phyloP scores from a whole-genome alignment of 2,888 invertebrate genomes.

The Erynnis tages region DNA sequence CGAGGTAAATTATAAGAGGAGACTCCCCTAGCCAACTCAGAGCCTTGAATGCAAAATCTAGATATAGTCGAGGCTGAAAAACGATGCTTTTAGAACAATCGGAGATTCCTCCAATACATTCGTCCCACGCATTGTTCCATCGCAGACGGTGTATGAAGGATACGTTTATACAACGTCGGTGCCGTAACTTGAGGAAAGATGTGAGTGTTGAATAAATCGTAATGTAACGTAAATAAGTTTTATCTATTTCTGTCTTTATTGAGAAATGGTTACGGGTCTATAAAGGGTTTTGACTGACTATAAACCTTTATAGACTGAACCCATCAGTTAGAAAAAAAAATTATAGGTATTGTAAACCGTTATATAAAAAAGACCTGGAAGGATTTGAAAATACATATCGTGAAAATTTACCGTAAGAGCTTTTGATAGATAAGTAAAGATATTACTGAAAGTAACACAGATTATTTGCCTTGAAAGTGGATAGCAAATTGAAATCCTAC shows the following conservation, averaged over 20 bases:
- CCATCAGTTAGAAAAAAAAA: too few species aligned
- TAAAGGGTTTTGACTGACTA: too few species aligned
- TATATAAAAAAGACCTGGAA: too few species aligned
- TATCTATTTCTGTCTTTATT: background rate
- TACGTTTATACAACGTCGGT: background rate
- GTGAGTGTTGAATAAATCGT: background rate
- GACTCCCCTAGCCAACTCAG: conserved; percentile 1
- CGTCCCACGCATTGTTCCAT: conserved; percentile 1
- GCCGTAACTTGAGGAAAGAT: background rate
- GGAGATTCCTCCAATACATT: conserved; percentile 9
- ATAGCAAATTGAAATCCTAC: too few species aligned
- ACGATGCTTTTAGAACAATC: conserved; percentile 21
- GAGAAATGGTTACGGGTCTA: too few species aligned
- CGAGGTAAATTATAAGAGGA: background rate
- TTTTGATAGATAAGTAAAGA: too few species aligned
- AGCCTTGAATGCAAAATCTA: conserved; percentile 11
- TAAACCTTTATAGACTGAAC: too few species aligned
- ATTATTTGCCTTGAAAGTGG: too few species aligned
- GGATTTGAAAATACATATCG: too few species aligned
- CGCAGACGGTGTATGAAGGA: background rate
- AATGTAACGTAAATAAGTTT: background rate
- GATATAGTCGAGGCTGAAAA: conserved; percentile 16
- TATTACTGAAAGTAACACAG: too few species aligned
- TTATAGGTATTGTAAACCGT: too few species aligned
- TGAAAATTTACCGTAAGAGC: too few species aligned